Conservation (phyloP, 2,888 invertebrate species). For the Clistopyga incitator region DNA sequence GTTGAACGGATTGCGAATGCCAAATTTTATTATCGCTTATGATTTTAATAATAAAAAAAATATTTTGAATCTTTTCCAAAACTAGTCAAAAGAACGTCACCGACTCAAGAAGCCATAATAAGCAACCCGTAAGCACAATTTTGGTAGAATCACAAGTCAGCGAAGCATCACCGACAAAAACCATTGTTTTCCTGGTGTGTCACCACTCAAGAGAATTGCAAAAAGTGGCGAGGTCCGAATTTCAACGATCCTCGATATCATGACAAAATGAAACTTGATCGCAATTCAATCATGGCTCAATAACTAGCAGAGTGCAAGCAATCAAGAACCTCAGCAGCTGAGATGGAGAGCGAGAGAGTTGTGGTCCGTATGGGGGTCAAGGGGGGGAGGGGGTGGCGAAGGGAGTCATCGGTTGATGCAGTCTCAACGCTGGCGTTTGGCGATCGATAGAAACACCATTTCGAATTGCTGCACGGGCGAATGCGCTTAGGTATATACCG, state of each 20-base stretch:
- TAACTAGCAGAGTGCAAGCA: conserved; percentile 20
- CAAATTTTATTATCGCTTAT: too few species aligned
- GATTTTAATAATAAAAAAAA: too few species aligned
- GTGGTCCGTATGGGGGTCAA: too few species aligned
- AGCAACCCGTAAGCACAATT: background rate
- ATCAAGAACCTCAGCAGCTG: conserved; percentile 16
- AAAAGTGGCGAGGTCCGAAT: background rate
- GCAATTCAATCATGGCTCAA: conserved; percentile 24
- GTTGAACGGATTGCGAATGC: too few species aligned
- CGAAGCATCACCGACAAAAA: background rate
- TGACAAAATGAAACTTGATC: conserved; percentile 19
- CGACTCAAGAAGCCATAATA: background rate
- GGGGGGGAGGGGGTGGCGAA: background rate
- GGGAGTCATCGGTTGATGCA: background rate
- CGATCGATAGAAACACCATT: conserved; percentile 58
- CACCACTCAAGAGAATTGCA: background rate
- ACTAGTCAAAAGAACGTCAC: too few species aligned
- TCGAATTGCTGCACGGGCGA: conserved; percentile 53
- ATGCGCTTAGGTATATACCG: conserved; percentile 51
- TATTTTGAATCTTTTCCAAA: too few species aligned
- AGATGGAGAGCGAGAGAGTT: background rate
- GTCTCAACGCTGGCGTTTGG: conserved; percentile 24
- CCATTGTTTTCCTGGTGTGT: background rate
- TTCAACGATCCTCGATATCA: background rate
- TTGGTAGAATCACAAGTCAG: background rate